Evolutionary conservation across 1,140 invertebrate genomes (phyloP).

Genomic region (Ctenoplectra terminalis): DNA sequence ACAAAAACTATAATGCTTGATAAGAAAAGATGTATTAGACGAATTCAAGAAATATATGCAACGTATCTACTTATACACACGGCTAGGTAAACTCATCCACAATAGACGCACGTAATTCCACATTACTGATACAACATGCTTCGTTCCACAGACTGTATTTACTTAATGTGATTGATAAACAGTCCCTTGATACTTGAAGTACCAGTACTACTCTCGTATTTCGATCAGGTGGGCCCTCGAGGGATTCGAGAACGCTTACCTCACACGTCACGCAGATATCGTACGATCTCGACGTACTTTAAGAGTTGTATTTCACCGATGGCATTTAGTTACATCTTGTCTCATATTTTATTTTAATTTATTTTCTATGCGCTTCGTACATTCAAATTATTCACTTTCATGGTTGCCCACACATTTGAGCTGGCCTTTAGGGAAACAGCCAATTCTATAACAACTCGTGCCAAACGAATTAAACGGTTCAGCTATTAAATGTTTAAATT

Average conservation of each 20-base stretch:
- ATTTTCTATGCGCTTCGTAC: not conserved
- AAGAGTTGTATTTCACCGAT: conserved; percentile 43
- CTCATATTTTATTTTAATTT: not conserved
- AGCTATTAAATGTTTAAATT: no score
- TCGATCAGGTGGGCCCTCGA: conserved; percentile 48
- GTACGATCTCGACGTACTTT: conserved; percentile 42
- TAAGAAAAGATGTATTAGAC: no score
- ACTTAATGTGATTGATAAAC: conserved; percentile 70
- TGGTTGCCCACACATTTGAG: no score
- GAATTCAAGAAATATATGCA: no score
- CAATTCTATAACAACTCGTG: no score
- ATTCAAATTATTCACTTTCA: not conserved
- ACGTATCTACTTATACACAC: no score
- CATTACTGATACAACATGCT: conserved; percentile 22
- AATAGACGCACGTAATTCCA: conserved; percentile 36
- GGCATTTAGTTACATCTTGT: conserved; percentile 37
- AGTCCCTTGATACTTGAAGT: conserved; percentile 56
- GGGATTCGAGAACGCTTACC: conserved; percentile 54
- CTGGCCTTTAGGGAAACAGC: not conserved
- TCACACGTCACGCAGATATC: conserved; percentile 56
- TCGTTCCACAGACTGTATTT: conserved; percentile 59
- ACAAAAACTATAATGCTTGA: no score
- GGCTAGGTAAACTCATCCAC: no score
- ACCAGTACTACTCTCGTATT: conserved; percentile 44
- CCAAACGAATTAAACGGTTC: no score